Evolutionary conservation across 2,888 invertebrate genomes (phyloP).

Genomic region (Eupithecia centaureata): DNA sequence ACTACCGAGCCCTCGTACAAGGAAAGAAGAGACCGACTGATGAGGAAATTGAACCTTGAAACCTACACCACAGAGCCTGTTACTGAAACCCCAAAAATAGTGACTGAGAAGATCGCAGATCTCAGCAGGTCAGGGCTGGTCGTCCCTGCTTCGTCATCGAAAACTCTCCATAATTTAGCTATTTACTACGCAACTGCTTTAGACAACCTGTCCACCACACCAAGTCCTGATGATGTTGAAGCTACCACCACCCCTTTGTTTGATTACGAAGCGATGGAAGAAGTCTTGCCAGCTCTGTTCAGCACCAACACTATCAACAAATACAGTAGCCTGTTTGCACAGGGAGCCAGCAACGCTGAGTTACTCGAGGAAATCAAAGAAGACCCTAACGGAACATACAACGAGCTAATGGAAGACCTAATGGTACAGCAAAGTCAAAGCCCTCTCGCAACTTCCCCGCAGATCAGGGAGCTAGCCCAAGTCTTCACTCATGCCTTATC

Average conservation of each 20-base stretch:
- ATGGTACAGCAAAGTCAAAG: slow-evolving; percentile 86
- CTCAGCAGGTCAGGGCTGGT: slow-evolving; percentile 85
- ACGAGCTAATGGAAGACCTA: slow-evolving; percentile 81
- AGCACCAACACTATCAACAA: slow-evolving; percentile 88
- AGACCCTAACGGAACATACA: slow-evolving; percentile 73
- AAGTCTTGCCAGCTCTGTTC: slow-evolving; percentile 84
- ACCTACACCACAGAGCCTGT: slow-evolving; percentile 58
- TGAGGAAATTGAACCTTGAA: slow-evolving; percentile 87
- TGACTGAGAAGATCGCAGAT: slow-evolving; percentile 76
- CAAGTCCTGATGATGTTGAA: slow-evolving; percentile 65
- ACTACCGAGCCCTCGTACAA: slow-evolving; percentile 79
- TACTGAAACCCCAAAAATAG: slow-evolving; percentile 55
- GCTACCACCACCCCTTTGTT: slow-evolving; percentile 58
- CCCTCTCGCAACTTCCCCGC: slow-evolving; percentile 84
- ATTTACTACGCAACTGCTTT: slow-evolving; percentile 90
- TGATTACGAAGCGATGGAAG: slow-evolving; percentile 72
- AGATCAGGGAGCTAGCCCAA: slow-evolving; percentile 91
- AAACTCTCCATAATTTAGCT: slow-evolving; percentile 90
- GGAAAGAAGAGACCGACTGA: slow-evolving; percentile 88
- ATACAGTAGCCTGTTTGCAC: slow-evolving; percentile 79
- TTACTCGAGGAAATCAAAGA: slow-evolving; percentile 71
- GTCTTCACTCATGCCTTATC: slow-evolving; percentile 93
- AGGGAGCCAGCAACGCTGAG: slow-evolving; percentile 64
- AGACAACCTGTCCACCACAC: slow-evolving; percentile 81
- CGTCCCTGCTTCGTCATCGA: slow-evolving; percentile 90